Conservation (phyloP, 2,113 vertebrate species). For the Pseudorasbora parva region DNA sequence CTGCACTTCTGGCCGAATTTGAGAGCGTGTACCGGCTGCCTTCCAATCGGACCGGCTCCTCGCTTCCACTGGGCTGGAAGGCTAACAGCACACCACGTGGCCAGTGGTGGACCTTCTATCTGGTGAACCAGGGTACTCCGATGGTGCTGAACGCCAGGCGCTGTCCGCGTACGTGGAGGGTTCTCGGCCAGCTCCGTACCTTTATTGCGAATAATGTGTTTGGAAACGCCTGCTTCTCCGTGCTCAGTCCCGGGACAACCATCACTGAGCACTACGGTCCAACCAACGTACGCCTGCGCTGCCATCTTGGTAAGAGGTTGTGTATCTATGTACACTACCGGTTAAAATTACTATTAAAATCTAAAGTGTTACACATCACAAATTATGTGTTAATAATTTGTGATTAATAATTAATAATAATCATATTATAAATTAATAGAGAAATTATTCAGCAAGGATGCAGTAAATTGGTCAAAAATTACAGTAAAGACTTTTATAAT, state of each 20-base stretch:
- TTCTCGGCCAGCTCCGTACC: conserved; percentile 94
- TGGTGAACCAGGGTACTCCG: conserved; percentile 94
- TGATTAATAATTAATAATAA: too few relatives aligned
- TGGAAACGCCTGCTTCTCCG: conserved; percentile 95
- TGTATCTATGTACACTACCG: not conserved
- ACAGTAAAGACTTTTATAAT: not conserved
- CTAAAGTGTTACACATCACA: too few relatives aligned
- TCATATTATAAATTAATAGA: not conserved
- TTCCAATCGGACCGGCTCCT: conserved; percentile 83
- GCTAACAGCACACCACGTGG: conserved; percentile 90
- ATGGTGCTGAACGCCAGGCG: conserved; percentile 91
- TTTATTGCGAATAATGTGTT: conserved; percentile 98
- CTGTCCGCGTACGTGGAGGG: conserved; percentile 93
- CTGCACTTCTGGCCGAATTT: conserved; percentile 91
- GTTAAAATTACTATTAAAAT: too few relatives aligned
- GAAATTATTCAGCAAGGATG: not conserved
- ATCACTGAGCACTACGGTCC: conserved; percentile 95
- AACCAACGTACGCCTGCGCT: conserved; percentile 95
- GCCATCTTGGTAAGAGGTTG: conserved; percentile 86
- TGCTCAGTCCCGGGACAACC: conserved; percentile 89
- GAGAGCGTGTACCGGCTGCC: conserved; percentile 89
- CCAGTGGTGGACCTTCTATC: conserved; percentile 95
- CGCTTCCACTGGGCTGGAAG: conserved; percentile 92
- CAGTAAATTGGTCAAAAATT: not conserved
- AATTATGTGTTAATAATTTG: too few relatives aligned